phyloP scores from a whole-genome alignment of 2,113 vertebrate genomes.

The Aegotheles bennettii region DNA sequence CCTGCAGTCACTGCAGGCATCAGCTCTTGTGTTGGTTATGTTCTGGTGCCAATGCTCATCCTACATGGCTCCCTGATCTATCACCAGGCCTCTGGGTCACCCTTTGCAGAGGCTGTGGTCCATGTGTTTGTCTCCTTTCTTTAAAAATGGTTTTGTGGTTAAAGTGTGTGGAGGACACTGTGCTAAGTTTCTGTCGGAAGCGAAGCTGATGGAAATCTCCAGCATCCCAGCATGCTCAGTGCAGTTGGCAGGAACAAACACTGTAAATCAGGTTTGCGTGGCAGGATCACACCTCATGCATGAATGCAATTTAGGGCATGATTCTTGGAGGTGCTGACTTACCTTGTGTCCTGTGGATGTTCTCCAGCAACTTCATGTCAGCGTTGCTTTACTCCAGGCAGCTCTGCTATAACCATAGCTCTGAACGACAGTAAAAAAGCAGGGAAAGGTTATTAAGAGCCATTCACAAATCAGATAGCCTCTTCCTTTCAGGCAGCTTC shows the following conservation, averaged over 20 bases:
- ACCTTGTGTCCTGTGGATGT: not conserved
- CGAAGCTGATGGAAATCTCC: not conserved
- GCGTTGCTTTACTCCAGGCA: not conserved
- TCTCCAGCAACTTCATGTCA: not conserved
- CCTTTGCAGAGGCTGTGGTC: not conserved
- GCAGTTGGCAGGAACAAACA: not conserved
- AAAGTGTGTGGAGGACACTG: not conserved
- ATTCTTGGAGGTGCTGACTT: not conserved
- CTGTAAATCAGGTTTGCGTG: not conserved
- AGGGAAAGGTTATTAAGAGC: not conserved
- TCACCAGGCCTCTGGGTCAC: not conserved
- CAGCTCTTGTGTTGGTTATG: rapidly evolving
- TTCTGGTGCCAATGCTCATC: not conserved
- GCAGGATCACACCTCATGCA: not conserved
- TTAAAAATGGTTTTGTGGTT: not conserved
- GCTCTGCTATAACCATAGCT: not conserved
- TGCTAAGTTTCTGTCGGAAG: not conserved
- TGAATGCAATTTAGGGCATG: too few species aligned
- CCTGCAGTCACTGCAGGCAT: not conserved
- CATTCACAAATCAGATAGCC: not conserved
- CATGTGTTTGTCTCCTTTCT: not conserved
- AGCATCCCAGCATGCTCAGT: not conserved
- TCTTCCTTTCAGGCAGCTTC: not conserved
- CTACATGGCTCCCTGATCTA: not conserved
- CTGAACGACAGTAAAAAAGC: not conserved